These are phyloP conservation scores for Cotesia chilonis DNA, from an alignment of 1,140 invertebrate genomes.

Conservation along the genomic window DNA sequence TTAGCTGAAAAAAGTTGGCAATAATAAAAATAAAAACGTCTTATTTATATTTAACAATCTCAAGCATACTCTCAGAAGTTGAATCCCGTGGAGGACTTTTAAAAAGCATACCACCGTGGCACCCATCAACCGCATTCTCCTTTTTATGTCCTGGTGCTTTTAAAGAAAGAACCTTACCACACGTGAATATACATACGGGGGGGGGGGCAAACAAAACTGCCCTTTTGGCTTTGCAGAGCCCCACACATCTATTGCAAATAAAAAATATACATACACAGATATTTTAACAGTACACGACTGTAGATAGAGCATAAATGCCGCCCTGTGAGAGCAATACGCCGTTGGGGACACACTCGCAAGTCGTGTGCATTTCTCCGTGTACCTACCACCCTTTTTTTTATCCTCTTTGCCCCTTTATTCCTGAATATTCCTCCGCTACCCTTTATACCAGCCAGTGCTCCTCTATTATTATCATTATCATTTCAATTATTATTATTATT, in stretches of 20 bases:
- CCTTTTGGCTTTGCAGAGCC: conserved; percentile 27
- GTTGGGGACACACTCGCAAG: conserved; percentile 26
- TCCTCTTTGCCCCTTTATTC: conserved; percentile 1
- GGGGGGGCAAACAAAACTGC: conserved; percentile 16
- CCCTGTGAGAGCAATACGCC: conserved; percentile 12
- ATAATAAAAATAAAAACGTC: no score
- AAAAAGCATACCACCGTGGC: not conserved
- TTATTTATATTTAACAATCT: no score
- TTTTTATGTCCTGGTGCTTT: conserved; percentile 26
- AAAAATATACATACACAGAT: conserved; percentile 12
- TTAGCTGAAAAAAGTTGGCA: no score
- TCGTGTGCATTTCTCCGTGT: conserved; percentile 3
- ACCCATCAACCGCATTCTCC: conserved; percentile 21
- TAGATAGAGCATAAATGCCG: conserved; percentile 29
- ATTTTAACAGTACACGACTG: conserved; percentile 21
- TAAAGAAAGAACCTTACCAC: not conserved
- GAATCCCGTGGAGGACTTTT: conserved; percentile 17
- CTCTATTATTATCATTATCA: not conserved
- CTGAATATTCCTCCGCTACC: no score
- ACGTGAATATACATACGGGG: not conserved
- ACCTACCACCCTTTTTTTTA: conserved; percentile 14
- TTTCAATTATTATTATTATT: not conserved
- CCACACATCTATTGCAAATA: not conserved
- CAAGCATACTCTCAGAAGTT: not conserved
- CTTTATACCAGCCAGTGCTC: not conserved